Percentiles rank a stretch among this genome's conserved stretches.
These are phyloP conservation scores for Drosophila pseudotalamancana DNA, from an alignment of 2,888 invertebrate genomes.

Conservation along the genomic window DNA sequence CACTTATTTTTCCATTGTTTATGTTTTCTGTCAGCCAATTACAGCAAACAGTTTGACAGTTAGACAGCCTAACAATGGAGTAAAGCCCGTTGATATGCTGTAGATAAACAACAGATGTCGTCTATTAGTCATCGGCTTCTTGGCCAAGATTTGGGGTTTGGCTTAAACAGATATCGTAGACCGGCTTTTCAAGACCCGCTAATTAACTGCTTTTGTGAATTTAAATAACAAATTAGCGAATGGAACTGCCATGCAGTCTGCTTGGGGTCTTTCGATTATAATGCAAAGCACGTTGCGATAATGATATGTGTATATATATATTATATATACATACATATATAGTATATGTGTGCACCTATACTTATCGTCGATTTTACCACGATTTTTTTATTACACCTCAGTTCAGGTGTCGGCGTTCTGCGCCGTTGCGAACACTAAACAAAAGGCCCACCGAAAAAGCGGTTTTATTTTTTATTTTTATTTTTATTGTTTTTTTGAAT, in stretches of 20 bases:
- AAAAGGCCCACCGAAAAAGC: constrained; percentile 35
- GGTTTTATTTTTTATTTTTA: constrained; percentile 17
- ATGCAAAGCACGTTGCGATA: constrained; percentile 71
- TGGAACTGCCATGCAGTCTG: constrained; percentile 70
- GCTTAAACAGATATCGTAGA: constrained; percentile 2
- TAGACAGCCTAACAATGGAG: constrained; percentile 37
- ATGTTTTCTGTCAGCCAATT: constrained; percentile 39
- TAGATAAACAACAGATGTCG: constrained; percentile 24
- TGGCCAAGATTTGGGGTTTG: background rate
- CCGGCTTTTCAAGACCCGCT: constrained; percentile 35
- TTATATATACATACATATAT: background rate
- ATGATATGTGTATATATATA: constrained; percentile 37
- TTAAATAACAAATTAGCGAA: constrained; percentile 68
- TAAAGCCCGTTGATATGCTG: constrained; percentile 17
- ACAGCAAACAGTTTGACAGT: constrained; percentile 40
- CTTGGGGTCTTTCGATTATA: constrained; percentile 48
- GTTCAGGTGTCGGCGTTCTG: constrained; percentile 54
- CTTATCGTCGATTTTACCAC: constrained; percentile 35
- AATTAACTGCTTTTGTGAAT: constrained; percentile 46
- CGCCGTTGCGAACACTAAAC: constrained; percentile 49
- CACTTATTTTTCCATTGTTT: constrained; percentile 17
- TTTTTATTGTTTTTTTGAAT: constrained; percentile 3
- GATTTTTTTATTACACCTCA: constrained; percentile 50
- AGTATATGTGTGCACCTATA: constrained; percentile 17
- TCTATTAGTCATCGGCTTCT: constrained; percentile 29